Base-by-base conservation (phyloP, 2,888 invertebrate species). In the Tetropium fuscum region DNA sequence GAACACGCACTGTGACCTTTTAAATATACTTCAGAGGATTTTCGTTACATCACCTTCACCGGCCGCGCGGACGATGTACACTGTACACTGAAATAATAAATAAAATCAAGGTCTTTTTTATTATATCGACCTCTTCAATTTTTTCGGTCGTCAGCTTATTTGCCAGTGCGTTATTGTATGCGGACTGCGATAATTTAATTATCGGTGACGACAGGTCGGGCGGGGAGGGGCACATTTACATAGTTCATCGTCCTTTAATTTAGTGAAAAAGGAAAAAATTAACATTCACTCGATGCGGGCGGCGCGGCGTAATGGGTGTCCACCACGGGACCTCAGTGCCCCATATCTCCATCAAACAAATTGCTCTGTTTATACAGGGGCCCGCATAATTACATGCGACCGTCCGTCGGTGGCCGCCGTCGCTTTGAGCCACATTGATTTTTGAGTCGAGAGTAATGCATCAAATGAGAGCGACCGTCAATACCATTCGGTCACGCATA, bases 161-260 rank as follows among this genome's bases (percentile, higher is more conserved):
- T 43, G 25, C 44, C 44, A 11, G 40, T 40, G 49, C 49, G 49
- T 40, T 51, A 54, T 44, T 34, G 44, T 8, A 38, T 38, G 11
- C 38, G 19, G 43, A 25, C 45, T 34, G 40, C 32, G 48, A 56
- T 56, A 56, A 56, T 56, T 48, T 49, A 56, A 56, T 56, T 56
- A 56, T 20, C 43, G 19, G 22, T 40, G 32, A 41, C 43, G 56
- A 49, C 49, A 49, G 41, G 56, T 47, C 16, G 10, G 10, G 6
- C 20, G 34, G 6, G 54, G 22, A 43, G 43, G 38, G 44, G 54
- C 43, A 11, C 18, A 54, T 55, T 47, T 55, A 18, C 47, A 55
- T 56, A 48, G 56, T 48, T 56, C 56, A 36, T 49, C 34, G 48
- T 44, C 54, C 54, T 20, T 22, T 16, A 25, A 27, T 54, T 34